Base-by-base conservation (phyloP, 2,113 vertebrate genomes). In the Callorhinus ursinus region DNA sequence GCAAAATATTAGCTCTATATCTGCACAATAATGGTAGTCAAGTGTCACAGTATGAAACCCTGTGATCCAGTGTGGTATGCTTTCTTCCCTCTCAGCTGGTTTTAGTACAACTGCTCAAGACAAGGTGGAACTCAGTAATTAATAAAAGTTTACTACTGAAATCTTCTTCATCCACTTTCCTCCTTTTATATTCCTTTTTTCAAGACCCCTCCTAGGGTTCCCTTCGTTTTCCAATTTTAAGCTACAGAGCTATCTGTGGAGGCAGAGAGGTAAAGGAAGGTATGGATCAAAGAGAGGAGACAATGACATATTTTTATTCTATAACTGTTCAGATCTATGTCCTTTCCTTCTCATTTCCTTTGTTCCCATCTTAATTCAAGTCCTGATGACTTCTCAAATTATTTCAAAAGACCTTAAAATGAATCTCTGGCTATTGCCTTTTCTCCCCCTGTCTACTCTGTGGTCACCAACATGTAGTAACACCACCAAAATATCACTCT, bases 1-100 rank as follows among this genome's bases (percentile, higher is more conserved):
- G 19, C 19, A 42, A 22, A 76, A 69, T 26, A 31, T 71, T 33
- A 65, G 36, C 19, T 90, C 67, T 94, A 7, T 61, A 33, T 39
- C 8, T 55, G 15, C 3, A 49, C 2, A 61, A 4, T n/a, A 16
- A 4, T 14, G 14, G 33, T 33, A 26, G 6, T 46, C 18, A 55
- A 15, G 6, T 22, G 16, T 51, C 65, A 42, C 51, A 36, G 21
- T 11, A 7, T 31, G 49, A 39, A 39, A 36, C 24, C 49, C 31
- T 26, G 12, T 15, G 31, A 42, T 9, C 3, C 12, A 13, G 24
- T 1, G 2, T 7, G 67, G 12, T 4, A 19, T 9, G 9, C 8
- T 89, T 91, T 83, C 14, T 33, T 79, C 53, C 19, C 5, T 31
- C 22, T 53, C 26, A 79, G 9, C 8, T 26, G 4, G 36, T 67